Base-by-base conservation (phyloP, 64 coral and sea anemone species). In the Montipora capricornis region DNA sequence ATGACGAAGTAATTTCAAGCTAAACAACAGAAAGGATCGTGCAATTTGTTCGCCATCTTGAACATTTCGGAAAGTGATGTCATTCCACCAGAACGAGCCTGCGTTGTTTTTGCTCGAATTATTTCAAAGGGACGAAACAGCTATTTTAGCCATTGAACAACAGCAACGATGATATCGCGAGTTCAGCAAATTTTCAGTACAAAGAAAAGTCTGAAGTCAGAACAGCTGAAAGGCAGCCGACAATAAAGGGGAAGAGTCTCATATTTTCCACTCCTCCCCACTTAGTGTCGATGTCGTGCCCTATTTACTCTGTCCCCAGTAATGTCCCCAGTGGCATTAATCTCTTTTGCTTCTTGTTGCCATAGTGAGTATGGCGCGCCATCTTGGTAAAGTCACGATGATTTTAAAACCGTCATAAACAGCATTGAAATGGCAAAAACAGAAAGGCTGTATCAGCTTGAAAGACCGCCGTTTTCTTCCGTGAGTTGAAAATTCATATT, bases 391-490 rank as follows among this genome's bases (percentile, higher is more conserved):
- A 69, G 47, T 86, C 17, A 8, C 50, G 19, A 86, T 70, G 64
- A 17, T 6, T 17, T 15, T 8, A 5, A 49, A 16, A 19, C 19
- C 10, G 53, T 13, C 20, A 16, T 44, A 82, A 82, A 49, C 20
- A 50, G 20, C 58, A 73, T 7, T 9, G 47, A 17, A 70, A 86
- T 86, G 82, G 70, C 82, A 71, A 86, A 20, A 46, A n/a, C 62
- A 52, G 82, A 86, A 24, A 86, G 90, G 5, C 94, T 97, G 22
- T 97, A 97, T 77, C 92, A 97, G 17, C 93, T 97, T 2, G 96
- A 97, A 49, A 94, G 88, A 15, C 84, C 87, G 53, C 96, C 96
- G 20, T 95, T 97, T 77, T 83, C 89, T 62, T 97, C 96, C 70
- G 96, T 97, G 73, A 95, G 83, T 89, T 53, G 6, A 51, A 20